Conservation (phyloP, 2,888 invertebrate species). For the Drepana falcataria region DNA sequence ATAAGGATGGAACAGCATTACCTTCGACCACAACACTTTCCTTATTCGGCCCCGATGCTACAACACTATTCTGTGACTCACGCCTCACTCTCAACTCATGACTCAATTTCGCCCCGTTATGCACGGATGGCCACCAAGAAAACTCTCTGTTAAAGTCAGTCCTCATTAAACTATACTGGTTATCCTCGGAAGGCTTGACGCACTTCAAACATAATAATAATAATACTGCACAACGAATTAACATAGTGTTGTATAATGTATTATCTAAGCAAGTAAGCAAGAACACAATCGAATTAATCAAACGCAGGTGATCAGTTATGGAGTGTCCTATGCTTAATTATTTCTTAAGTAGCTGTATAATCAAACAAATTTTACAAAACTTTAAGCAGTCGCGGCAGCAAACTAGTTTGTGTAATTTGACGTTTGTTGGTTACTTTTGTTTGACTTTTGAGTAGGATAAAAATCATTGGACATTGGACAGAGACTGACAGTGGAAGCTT, state of each 20-base stretch:
- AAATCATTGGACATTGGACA: too few relatives aligned
- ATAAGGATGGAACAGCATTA: not conserved
- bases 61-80: conserved; percentile 15
- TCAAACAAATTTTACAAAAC: too few relatives aligned
- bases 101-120: conserved; percentile 36
- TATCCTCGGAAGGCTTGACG: conserved; percentile 36
- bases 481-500: too few relatives aligned
- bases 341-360: too few relatives aligned
- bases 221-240: conserved; percentile 40
- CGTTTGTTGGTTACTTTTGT: too few relatives aligned
- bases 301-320: too few relatives aligned
- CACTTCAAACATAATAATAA: conserved; percentile 43
- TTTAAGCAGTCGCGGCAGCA: too few relatives aligned
- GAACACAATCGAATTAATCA: too few relatives aligned
- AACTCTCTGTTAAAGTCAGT: conserved; percentile 36
- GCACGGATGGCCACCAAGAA: conserved; percentile 54
- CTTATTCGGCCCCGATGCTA: conserved; percentile 15
- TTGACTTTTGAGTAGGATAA: too few relatives aligned
- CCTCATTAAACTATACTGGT: conserved; percentile 19
- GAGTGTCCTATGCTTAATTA: too few relatives aligned
- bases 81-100: conserved; percentile 29
- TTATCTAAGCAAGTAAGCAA: too few relatives aligned
- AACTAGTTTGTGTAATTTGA: too few relatives aligned
- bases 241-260: conserved; percentile 23
- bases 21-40: conserved; percentile 26